Percentiles rank a stretch among this genome's conserved stretches.
phyloP scores from a whole-genome alignment of 92 coral and sea anemone genomes.

The Palythoa grandis region DNA sequence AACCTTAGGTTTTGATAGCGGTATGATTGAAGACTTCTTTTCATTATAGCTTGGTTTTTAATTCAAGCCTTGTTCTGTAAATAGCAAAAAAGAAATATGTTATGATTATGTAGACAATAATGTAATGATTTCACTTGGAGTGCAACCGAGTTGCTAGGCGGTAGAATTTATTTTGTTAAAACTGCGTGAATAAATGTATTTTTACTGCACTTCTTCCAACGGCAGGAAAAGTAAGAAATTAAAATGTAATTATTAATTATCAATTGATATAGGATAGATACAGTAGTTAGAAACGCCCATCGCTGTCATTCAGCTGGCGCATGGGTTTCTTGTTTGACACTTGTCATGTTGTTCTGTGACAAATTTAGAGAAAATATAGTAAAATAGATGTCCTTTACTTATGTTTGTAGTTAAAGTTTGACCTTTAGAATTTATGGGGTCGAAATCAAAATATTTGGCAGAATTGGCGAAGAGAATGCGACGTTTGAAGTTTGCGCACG shows the following conservation, averaged over 20 bases:
- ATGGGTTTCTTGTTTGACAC: not conserved
- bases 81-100: constrained; percentile 2
- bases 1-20: not conserved
- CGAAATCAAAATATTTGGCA: no score
- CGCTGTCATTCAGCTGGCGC: not conserved
- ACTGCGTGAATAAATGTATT: constrained; percentile 44
- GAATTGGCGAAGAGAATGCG: no score
- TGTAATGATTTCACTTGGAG: constrained; percentile 34
- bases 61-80: constrained; percentile 19
- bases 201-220: constrained; percentile 28
- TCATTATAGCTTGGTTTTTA: constrained; percentile 8
- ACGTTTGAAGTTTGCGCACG: no score
- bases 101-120: not conserved
- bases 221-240: constrained; percentile 30
- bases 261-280: not conserved
- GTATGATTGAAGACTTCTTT: not conserved
- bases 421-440: not conserved
- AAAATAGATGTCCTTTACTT: not conserved
- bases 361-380: not conserved
- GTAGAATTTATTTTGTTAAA: constrained; percentile 34
- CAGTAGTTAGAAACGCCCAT: not conserved
- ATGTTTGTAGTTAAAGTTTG: not conserved
- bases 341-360: not conserved
- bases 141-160: constrained; percentile 35
- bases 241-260: constrained; percentile 29